These are phyloP conservation scores for Gobionotothen gibberifrons DNA, from an alignment of 2,797 vertebrate species.

Conservation along the genomic window DNA sequence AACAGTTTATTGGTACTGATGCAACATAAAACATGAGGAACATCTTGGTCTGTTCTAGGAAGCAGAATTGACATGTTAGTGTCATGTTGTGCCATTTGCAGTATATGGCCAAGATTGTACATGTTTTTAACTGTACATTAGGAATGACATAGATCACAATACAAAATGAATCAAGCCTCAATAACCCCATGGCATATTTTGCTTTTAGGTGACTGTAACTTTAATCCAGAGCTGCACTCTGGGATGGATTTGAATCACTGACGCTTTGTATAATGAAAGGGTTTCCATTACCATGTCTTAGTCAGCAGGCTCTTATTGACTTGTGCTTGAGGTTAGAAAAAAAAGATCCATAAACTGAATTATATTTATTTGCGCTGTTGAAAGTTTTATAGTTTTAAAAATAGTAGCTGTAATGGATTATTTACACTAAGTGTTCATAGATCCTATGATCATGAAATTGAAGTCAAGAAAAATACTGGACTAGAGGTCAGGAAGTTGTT, in stretches of 20 bases:
- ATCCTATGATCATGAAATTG: not conserved
- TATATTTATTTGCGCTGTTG: not conserved
- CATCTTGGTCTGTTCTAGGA: slow-evolving; percentile 5
- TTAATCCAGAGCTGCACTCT: not conserved
- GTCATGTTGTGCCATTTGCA: not conserved
- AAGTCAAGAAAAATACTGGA: not conserved
- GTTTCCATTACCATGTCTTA: slow-evolving; percentile 28
- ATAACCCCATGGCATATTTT: not conserved
- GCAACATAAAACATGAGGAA: slow-evolving; percentile 8
- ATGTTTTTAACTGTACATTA: not conserved
- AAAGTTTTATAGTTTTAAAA: slow-evolving; percentile 9
- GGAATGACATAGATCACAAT: not conserved
- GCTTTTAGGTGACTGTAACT: slow-evolving; percentile 1
- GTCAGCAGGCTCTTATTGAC: slow-evolving; percentile 38
- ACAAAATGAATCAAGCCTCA: not conserved
- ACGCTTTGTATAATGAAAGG: slow-evolving; percentile 12
- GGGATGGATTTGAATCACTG: not conserved
- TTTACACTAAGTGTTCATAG: not conserved
- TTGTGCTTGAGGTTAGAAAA: not conserved
- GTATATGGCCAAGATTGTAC: slow-evolving; percentile 1
- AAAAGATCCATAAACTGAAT: slow-evolving; percentile 17
- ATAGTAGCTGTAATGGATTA: slow-evolving; percentile 8
- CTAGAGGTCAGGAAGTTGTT: not conserved
- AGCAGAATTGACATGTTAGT: slow-evolving; percentile 14
- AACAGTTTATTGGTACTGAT: slow-evolving; percentile 32